phyloP scores from a whole-genome alignment of 2,797 vertebrate genomes.

The Halcyon badia region DNA sequence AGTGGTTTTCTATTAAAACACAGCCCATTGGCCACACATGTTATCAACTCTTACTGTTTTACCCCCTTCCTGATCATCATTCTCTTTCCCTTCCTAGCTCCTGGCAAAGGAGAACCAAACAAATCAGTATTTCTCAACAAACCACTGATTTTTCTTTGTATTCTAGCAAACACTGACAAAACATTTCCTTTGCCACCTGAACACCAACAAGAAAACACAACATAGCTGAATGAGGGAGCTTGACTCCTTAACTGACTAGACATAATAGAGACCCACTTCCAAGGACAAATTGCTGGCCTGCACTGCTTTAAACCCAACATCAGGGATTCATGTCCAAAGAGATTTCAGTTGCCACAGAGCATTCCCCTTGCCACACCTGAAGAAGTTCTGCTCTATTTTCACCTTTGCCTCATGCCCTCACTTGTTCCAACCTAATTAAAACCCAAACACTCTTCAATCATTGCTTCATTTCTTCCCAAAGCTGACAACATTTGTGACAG shows the following conservation, averaged over 20 bases:
- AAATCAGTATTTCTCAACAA: constrained; percentile 3
- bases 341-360: neutral
- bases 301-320: neutral
- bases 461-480: neutral
- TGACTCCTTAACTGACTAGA: neutral
- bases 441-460: neutral
- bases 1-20: neutral
- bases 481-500: neutral
- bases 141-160: neutral
- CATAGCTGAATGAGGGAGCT: neutral
- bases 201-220: neutral
- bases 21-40: neutral
- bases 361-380: neutral
- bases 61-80: neutral
- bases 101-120: neutral
- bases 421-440: neutral
- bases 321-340: neutral
- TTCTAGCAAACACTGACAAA: neutral
- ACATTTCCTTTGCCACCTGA: neutral
- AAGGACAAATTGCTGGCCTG: neutral
- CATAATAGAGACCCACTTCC: neutral
- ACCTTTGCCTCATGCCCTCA: neutral
- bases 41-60: neutral
- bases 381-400: neutral
- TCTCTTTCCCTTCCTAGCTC: neutral